Evolutionary conservation across 2,797 vertebrate species (phyloP).

Genomic region (Characodon lateralis): DNA sequence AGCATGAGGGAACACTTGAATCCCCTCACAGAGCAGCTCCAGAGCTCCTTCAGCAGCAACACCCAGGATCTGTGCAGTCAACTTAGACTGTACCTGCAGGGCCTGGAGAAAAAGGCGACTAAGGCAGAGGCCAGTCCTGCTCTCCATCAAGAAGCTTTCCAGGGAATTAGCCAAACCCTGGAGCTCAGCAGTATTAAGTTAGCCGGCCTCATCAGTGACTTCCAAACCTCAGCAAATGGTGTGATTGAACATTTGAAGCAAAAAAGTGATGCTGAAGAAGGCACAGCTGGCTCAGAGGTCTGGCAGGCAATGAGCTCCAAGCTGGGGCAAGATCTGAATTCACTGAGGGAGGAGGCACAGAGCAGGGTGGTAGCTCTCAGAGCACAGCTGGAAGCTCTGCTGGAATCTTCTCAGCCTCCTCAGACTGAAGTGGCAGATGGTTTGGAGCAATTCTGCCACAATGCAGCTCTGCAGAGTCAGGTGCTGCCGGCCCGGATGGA

Average conservation of each 20-base stretch:
- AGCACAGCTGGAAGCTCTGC: slow-evolving; percentile 57
- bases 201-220: slow-evolving; percentile 66
- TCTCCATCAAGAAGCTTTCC: slow-evolving; percentile 59
- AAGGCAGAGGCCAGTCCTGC: slow-evolving; percentile 22
- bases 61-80: slow-evolving; percentile 75
- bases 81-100: slow-evolving; percentile 69
- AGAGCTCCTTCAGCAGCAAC: slow-evolving; percentile 70
- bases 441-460: slow-evolving; percentile 76
- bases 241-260: slow-evolving; percentile 63
- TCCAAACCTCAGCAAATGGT: slow-evolving; percentile 61
- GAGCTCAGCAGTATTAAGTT: slow-evolving; percentile 66
- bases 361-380: slow-evolving; percentile 60
- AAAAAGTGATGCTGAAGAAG: slow-evolving; percentile 39
- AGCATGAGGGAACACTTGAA: slow-evolving; percentile 70
- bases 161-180: slow-evolving; percentile 69
- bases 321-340: slow-evolving; percentile 71
- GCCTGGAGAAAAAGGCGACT: slow-evolving; percentile 49
- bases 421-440: slow-evolving; percentile 42
- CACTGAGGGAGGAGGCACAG: slow-evolving; percentile 65
- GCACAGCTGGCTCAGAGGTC: slow-evolving; percentile 38
- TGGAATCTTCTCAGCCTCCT: slow-evolving; percentile 35
- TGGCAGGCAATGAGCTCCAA: slow-evolving; percentile 70
- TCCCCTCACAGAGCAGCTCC: slow-evolving; percentile 76
- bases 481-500: slow-evolving; percentile 68
- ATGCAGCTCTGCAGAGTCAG: slow-evolving; percentile 60